A percentile compares a stretch with the other conserved stretches of the same genome.
These are phyloP conservation scores for Xanthorhoe designata DNA, from an alignment of 2,888 invertebrate genomes.

Conservation along the genomic window DNA sequence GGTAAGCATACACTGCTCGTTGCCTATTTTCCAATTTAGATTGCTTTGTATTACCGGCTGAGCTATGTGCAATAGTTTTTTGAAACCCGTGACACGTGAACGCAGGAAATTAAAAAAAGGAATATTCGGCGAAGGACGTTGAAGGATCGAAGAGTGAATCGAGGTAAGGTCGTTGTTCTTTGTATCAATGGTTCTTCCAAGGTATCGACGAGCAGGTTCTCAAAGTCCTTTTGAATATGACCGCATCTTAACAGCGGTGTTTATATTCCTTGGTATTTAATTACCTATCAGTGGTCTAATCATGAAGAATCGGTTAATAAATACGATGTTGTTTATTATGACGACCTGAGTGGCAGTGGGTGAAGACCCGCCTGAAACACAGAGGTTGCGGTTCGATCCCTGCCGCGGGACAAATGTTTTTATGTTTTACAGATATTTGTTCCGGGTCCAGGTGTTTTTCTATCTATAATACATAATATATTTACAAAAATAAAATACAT, in stretches of 20 bases:
- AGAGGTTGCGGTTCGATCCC: no score
- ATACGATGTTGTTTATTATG: no score
- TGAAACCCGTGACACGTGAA: conserved; percentile 79
- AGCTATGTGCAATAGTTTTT: conserved; percentile 84
- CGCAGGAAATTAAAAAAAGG: conserved; percentile 79
- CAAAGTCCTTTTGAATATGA: neutral
- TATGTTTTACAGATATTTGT: no score
- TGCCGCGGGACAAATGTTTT: no score
- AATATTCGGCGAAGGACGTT: conserved; percentile 40
- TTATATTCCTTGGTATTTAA: no score
- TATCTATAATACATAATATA: no score
- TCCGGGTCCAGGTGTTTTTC: no score
- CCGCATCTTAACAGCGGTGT: neutral
- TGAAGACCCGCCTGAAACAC: no score
- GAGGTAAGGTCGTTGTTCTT: conserved; percentile 4
- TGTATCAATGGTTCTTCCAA: neutral
- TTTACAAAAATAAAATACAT: no score
- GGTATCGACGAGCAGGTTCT: neutral
- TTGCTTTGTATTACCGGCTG: conserved; percentile 85
- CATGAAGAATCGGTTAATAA: no score
- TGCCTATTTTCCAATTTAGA: conserved; percentile 86
- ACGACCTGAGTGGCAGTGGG: no score
- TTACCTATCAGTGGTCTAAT: no score
- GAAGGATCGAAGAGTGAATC: conserved; percentile 15
- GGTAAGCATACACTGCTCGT: conserved; percentile 85